A percentile compares a stretch with the other conserved stretches of the same genome.
Evolutionary conservation across 2,797 vertebrate genomes (phyloP).

Genomic region (Peromyscus melanophrys): DNA sequence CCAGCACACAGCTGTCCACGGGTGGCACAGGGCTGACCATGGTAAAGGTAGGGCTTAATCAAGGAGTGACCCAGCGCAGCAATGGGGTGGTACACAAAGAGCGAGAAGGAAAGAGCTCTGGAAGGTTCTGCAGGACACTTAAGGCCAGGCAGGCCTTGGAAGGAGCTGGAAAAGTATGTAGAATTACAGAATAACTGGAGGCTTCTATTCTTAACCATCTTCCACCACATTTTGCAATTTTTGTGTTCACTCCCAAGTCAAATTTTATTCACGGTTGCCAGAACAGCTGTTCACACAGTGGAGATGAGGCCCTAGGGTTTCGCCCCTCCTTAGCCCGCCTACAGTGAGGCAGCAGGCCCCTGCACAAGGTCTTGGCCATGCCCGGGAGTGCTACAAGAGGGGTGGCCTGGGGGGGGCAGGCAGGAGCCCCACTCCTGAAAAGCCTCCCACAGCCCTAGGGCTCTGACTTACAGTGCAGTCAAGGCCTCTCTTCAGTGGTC

Average conservation of each 20-base stretch:
- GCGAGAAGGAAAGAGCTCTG: not conserved
- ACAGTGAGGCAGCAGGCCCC: not conserved
- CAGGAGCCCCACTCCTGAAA: not conserved
- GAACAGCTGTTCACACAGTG: not conserved
- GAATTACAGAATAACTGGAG: not conserved
- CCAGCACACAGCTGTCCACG: not conserved
- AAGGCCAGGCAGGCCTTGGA: not conserved
- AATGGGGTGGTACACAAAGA: not conserved
- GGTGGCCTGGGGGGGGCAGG: not conserved
- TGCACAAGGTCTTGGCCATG: not conserved
- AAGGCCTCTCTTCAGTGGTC: not conserved
- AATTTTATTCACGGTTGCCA: not conserved
- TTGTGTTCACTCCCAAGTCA: not conserved
- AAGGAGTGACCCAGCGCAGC: fast-evolving
- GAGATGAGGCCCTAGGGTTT: not conserved
- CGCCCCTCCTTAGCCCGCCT: not conserved
- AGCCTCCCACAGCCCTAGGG: not conserved
- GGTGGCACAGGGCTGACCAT: not conserved
- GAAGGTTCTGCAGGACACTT: not conserved
- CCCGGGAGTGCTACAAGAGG: not conserved
- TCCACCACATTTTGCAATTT: not conserved
- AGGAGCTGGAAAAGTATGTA: not conserved
- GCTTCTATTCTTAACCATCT: not conserved
- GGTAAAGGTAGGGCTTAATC: too few species aligned
- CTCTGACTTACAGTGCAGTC: fast-evolving